phyloP scores from a whole-genome alignment of 2,113 vertebrate genomes.

The Silurus meridionalis region DNA sequence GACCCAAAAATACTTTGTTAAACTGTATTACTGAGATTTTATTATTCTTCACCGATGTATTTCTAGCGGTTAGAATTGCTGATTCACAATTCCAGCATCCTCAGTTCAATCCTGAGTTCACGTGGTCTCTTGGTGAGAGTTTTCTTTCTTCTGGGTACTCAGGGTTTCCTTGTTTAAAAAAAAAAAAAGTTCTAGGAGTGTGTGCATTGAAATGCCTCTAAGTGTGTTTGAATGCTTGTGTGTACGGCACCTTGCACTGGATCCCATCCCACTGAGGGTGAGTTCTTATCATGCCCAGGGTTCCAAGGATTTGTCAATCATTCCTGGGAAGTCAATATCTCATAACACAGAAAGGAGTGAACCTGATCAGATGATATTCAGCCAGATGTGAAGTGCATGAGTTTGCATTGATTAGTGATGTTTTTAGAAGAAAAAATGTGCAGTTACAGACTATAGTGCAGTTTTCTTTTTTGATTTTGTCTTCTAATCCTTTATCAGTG shows the following conservation, averaged over 20 bases:
- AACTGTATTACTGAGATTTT: neutral
- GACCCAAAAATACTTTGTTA: neutral
- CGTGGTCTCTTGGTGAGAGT: neutral
- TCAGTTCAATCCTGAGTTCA: neutral
- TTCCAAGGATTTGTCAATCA: neutral
- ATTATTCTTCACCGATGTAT: neutral
- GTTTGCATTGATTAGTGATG: no score
- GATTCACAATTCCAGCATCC: neutral
- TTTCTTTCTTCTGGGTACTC: no score
- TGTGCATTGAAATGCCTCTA: neutral
- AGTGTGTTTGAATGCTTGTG: neutral
- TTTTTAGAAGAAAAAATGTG: no score
- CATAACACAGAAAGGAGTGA: no score
- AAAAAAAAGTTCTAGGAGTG: neutral
- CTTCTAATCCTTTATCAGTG: no score
- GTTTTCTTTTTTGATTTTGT: no score
- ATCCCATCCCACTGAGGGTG: neutral
- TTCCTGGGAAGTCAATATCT: no score
- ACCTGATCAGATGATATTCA: no score
- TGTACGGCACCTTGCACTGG: neutral
- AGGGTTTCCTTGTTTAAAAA: no score
- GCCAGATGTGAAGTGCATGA: no score
- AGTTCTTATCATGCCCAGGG: neutral
- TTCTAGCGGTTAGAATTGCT: no score
- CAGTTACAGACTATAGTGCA: no score